phyloP scores from a whole-genome alignment of 2,113 vertebrate species.

The Cepphus grylle region DNA sequence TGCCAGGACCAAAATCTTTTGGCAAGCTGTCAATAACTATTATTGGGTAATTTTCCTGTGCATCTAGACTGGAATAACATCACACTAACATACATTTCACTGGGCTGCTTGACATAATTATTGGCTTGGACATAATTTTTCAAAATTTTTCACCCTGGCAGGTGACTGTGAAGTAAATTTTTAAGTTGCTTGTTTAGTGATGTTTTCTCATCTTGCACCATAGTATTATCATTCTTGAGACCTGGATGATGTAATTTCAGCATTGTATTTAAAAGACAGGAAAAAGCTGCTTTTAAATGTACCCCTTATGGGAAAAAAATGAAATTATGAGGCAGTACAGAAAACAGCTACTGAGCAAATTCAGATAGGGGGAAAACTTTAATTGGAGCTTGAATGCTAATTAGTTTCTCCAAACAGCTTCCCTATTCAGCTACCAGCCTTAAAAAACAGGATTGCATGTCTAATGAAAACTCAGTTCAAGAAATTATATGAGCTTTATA shows the following conservation, averaged over 20 bases:
- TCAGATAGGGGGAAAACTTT: background rate
- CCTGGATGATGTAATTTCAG: background rate
- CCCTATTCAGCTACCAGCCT: background rate
- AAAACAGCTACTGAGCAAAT: background rate
- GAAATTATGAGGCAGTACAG: background rate
- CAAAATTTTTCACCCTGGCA: background rate
- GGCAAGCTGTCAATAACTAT: background rate
- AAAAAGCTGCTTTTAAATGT: background rate
- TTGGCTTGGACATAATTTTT: background rate
- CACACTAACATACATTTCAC: background rate
- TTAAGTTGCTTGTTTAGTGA: background rate
- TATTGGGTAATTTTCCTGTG: background rate
- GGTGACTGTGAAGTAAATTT: background rate
- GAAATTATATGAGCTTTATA: background rate
- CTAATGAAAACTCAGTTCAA: background rate
- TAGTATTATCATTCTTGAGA: background rate
- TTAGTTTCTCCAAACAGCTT: background rate
- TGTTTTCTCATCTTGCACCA: background rate
- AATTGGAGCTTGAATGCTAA: background rate
- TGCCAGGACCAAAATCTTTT: background rate
- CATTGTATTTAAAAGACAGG: background rate
- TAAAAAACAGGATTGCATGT: background rate
- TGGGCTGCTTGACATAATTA: background rate
- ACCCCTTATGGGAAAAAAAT: background rate
- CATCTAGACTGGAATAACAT: background rate